Base-by-base conservation (phyloP, 2,797 vertebrate species). In the Cirrhinus molitorella region DNA sequence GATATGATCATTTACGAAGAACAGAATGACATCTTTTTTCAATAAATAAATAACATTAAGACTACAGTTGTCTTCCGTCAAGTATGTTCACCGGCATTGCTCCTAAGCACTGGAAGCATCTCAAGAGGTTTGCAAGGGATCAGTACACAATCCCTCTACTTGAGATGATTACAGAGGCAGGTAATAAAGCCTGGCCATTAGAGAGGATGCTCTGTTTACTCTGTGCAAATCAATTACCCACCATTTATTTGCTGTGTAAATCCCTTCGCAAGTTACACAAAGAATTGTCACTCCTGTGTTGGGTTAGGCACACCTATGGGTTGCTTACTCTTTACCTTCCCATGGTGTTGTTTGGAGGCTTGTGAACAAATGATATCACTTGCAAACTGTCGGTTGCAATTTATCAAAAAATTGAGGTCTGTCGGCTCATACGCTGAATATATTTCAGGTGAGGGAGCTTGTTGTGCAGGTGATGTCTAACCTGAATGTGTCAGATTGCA, bases 401-500 rank as follows among this genome's bases (percentile, higher is more conserved):
- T 89, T 87, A 89, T 90, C 85, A 85, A 63, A 82, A 19, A 40
- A 80, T 68, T 66, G 61, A 87, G 23, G 72, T 67, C 45, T 83
- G 21, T 85, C 83, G 84, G 83, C 78, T 87, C 89, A 79, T 77
- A 79, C 80, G 17, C 21, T n/a, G 80, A 89, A 83, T 55, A 21
- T 12, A 55, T 81, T 81, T 81, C 75, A 19, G 86, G 34, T 84
- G 82, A 83, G 87, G 84, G 13, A 66, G 57, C 25, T 14, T 75
- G 84, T 66, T 89, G 72, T 14, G 84, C 90, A 87, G 65, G 85
- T 88, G 86, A 89, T 80, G 86, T 43, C 71, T 87, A 86, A 86
- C 86, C 91, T 88, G 71, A 87, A 86, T 89, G 87, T 90, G 89
- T 90, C 91, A 90, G 87, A 86, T 89, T 87, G 87, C 79, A 71